These are phyloP conservation scores for Piezodorus guildinii DNA, from an alignment of 1,140 invertebrate species.

Conservation along the genomic window DNA sequence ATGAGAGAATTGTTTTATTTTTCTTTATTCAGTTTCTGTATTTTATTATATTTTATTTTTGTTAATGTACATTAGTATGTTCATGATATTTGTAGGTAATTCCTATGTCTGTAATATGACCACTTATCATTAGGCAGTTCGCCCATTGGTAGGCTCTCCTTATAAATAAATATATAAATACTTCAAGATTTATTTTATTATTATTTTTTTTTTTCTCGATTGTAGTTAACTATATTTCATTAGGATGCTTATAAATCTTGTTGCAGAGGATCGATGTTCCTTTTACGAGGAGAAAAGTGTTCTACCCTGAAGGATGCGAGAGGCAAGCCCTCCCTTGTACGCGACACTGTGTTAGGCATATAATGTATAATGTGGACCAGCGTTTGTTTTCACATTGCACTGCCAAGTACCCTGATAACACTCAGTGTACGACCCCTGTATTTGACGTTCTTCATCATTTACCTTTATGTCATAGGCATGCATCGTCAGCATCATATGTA, in stretches of 20 bases:
- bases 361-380: constrained; percentile 77
- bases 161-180: too few relatives aligned
- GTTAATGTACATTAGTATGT: too few relatives aligned
- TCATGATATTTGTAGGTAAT: too few relatives aligned
- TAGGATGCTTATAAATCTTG: not conserved
- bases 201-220: too few relatives aligned
- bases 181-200: too few relatives aligned
- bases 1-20: too few relatives aligned
- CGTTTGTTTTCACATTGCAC: constrained; percentile 80
- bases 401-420: constrained; percentile 75
- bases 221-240: too few relatives aligned
- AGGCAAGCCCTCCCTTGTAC: constrained; percentile 59
- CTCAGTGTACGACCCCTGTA: constrained; percentile 76
- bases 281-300: constrained; percentile 22
- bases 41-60: too few relatives aligned
- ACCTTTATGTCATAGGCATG: constrained; percentile 72
- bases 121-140: too few relatives aligned
- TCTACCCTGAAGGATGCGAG: constrained; percentile 24
- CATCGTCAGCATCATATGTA: constrained; percentile 38
- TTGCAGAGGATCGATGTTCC: constrained; percentile 20
- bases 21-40: too few relatives aligned
- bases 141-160: too few relatives aligned
- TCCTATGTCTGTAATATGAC: too few relatives aligned
- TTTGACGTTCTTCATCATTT: constrained; percentile 73
- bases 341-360: constrained; percentile 71